Base-by-base conservation (phyloP, 1,140 invertebrate genomes). In the Ectropis grisescens region DNA sequence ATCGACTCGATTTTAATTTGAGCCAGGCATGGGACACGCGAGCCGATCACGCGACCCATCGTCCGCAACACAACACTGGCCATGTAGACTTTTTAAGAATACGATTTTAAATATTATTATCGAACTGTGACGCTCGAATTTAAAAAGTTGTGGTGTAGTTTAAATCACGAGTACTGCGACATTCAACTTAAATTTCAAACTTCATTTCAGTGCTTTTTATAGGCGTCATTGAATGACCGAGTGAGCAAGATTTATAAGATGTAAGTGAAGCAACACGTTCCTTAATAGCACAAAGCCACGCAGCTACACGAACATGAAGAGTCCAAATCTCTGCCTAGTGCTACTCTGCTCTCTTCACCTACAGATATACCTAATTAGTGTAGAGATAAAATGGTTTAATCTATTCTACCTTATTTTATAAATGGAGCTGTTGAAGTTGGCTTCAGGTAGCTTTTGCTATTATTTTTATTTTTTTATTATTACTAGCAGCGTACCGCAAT, bases 1-100 rank as follows among this genome's bases (percentile, higher is more conserved):
- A 71, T 71, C 67, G 62, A 47, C 39, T 39, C 30, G 47, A 48
- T 61, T 72, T 75, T 75, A 75, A 75, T 75, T 75, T 75, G 70
- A 75, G 64, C 33, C 58, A 47, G 44, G 59, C 69, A 64, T 58
- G 67, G 51, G 54, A 68, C 70, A 75, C 70, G 70, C 68, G 51
- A 75, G 50, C 38, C 36, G 41, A 56, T 68, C 70, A 75, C 68
- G 70, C 70, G 37, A 54, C 58, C 58, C 57, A 58, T 53, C 40
- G 52, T 34, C 49, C 47, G 41, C 31, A 29, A 40, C 38, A 30
- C 39, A 35, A 27, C 40, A 55, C 53, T 39, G 53, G 38, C 40
- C 39, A 33, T 26, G 32, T 22, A 39, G 37, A 36, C 37, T 58
- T 58, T 58, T 51, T 23, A 45, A 60, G 65, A 62, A 57, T 64